Evolutionary conservation across 2,888 invertebrate species (phyloP).

Genomic region (Drosophila suboccidentalis): DNA sequence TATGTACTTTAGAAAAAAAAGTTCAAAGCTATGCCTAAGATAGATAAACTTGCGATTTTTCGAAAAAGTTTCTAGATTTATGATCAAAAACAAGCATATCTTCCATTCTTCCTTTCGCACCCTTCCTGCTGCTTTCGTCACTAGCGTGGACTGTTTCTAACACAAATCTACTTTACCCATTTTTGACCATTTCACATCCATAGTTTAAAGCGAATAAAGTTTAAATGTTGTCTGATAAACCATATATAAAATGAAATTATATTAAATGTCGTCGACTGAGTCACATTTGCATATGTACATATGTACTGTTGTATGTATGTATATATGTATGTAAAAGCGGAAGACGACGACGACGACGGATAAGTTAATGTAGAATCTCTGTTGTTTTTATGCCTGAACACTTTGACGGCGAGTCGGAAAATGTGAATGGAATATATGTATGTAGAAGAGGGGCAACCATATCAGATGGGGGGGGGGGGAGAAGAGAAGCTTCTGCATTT

Average conservation of each 20-base stretch:
- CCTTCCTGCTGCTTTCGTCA: too few species aligned
- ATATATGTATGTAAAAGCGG: constrained; percentile 11
- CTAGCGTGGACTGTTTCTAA: too few species aligned
- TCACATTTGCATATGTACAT: background rate
- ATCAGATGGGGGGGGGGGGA: background rate
- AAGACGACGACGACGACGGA: constrained; percentile 45
- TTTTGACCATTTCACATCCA: too few species aligned
- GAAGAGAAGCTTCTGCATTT: constrained; percentile 40
- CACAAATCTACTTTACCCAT: too few species aligned
- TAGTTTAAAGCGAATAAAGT: background rate
- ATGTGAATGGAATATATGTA: background rate
- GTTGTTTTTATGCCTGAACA: constrained; percentile 70
- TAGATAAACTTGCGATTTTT: too few species aligned
- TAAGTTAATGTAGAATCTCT: constrained; percentile 77
- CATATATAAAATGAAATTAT: background rate
- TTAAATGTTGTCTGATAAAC: background rate
- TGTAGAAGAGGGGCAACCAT: background rate
- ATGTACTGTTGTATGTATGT: background rate
- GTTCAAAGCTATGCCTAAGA: too few species aligned
- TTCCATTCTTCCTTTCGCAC: too few species aligned
- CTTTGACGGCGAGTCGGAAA: constrained; percentile 26
- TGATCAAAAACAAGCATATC: too few species aligned
- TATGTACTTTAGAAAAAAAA: too few species aligned
- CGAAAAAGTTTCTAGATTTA: too few species aligned
- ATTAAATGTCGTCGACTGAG: background rate